A percentile compares a stretch with the other conserved stretches of the same genome.
These are phyloP conservation scores for Portevinia maculata DNA, from an alignment of 2,888 invertebrate species.

Conservation along the genomic window DNA sequence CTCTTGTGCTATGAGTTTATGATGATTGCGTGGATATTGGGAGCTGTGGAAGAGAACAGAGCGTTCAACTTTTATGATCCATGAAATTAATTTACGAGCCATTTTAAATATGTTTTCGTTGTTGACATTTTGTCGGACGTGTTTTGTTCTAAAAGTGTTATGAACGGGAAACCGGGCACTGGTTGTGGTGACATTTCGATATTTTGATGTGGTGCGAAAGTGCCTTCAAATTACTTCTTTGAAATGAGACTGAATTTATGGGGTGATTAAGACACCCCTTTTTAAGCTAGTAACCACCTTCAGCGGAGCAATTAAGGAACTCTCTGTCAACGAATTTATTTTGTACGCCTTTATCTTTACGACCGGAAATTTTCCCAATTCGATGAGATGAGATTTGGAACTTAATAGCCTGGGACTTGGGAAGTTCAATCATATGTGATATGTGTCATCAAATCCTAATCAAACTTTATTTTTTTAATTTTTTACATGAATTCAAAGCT, in stretches of 20 bases:
- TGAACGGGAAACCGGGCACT: not conserved
- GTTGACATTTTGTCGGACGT: slow-evolving; percentile 62
- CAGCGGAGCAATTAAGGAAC: slow-evolving; percentile 63
- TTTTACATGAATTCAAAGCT: no score
- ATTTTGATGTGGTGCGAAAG: slow-evolving; percentile 72
- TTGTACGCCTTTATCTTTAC: slow-evolving; percentile 36
- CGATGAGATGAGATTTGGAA: slow-evolving; percentile 27
- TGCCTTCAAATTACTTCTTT: slow-evolving; percentile 63
- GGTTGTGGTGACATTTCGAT: slow-evolving; percentile 37
- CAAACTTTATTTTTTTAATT: no score
- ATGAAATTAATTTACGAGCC: slow-evolving; percentile 82
- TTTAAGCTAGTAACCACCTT: slow-evolving; percentile 36
- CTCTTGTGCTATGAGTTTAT: slow-evolving; percentile 35
- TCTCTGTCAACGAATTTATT: slow-evolving; percentile 62
- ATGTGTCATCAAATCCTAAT: no score
- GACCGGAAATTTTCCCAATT: slow-evolving; percentile 54
- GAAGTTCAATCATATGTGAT: no score
- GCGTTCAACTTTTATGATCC: slow-evolving; percentile 79
- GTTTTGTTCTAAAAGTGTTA: slow-evolving; percentile 62
- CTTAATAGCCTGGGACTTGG: slow-evolving; percentile 32
- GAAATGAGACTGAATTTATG: slow-evolving; percentile 60
- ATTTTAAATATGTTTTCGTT: slow-evolving; percentile 69
- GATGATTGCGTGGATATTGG: slow-evolving; percentile 46
- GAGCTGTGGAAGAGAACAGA: slow-evolving; percentile 9
- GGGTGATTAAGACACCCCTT: slow-evolving; percentile 59